phyloP scores from a whole-genome alignment of 2,113 vertebrate species.

The Haemorhous mexicanus region DNA sequence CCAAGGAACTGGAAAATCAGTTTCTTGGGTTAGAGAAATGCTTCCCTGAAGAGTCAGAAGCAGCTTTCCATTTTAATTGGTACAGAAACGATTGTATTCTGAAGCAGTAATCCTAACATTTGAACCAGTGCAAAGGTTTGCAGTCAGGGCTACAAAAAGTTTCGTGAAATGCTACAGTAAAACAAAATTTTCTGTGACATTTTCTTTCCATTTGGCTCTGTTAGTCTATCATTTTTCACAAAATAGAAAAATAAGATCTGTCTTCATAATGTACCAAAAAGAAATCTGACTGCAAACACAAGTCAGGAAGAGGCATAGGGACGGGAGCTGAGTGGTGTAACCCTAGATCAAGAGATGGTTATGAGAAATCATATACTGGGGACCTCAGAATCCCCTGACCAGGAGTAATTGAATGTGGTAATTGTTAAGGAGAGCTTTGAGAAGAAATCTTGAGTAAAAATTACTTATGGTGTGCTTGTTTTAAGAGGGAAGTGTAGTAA shows the following conservation, averaged over 20 bases:
- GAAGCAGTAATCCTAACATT: constrained; percentile 42
- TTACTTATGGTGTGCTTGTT: constrained; percentile 7
- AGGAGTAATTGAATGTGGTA: constrained; percentile 17
- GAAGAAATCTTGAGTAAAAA: constrained; percentile 38
- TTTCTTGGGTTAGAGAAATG: constrained; percentile 72
- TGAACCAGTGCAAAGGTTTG: constrained; percentile 45
- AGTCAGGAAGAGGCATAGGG: not conserved
- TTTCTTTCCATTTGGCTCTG: constrained; percentile 44
- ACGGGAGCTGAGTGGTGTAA: constrained; percentile 9
- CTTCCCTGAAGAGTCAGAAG: constrained; percentile 70
- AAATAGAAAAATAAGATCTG: constrained; percentile 54
- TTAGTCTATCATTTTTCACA: constrained; percentile 59
- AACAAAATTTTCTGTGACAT: constrained; percentile 33
- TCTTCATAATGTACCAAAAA: constrained; percentile 15
- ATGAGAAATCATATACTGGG: not conserved
- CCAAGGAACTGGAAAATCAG: constrained; percentile 75
- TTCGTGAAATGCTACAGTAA: constrained; percentile 42
- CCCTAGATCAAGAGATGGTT: constrained; percentile 32
- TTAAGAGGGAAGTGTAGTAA: constrained; percentile 54
- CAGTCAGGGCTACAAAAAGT: constrained; percentile 7
- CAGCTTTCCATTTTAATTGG: constrained; percentile 71
- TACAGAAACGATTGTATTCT: constrained; percentile 61
- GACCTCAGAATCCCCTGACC: not conserved
- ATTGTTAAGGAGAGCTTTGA: constrained; percentile 30
- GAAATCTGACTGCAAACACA: constrained; percentile 7